Conservation (phyloP, 2,888 invertebrate species). For the Sialis lutaria region DNA sequence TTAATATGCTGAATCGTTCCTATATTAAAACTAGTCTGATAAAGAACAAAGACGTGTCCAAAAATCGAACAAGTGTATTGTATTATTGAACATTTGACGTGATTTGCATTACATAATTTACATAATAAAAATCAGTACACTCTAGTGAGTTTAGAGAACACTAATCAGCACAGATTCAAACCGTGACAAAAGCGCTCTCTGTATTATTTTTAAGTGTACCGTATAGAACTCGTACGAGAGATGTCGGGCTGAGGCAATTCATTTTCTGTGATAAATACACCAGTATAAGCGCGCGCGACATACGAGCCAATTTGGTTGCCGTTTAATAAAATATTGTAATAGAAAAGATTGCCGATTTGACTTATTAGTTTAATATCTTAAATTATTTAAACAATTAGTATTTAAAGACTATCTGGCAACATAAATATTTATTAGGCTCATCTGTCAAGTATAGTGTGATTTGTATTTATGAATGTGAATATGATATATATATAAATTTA, state of each 20-base stretch:
- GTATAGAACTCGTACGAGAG: background rate
- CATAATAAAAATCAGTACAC: background rate
- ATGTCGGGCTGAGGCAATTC: slow-evolving; percentile 27
- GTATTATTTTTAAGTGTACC: background rate
- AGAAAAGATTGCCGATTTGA: background rate
- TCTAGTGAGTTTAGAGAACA: background rate
- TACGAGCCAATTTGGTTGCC: slow-evolving; percentile 6
- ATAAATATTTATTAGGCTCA: background rate
- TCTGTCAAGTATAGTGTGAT: background rate
- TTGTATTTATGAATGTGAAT: slow-evolving; percentile 1
- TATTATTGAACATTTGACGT: background rate
- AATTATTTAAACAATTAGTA: background rate
- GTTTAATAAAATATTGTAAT: background rate
- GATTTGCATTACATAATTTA: background rate
- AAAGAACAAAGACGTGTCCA: background rate
- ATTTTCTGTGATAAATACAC: slow-evolving; percentile 26
- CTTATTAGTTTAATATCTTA: background rate
- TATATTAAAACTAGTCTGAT: slow-evolving; percentile 28
- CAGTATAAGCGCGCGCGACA: slow-evolving; percentile 25
- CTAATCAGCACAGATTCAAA: background rate
- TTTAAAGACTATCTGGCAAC: background rate
- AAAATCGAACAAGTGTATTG: background rate
- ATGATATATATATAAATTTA: background rate
- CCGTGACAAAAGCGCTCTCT: background rate
- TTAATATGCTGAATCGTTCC: slow-evolving; percentile 26